phyloP scores from a whole-genome alignment of 35 echinoderm and acorn worm species.

The Lytechinus pictus region DNA sequence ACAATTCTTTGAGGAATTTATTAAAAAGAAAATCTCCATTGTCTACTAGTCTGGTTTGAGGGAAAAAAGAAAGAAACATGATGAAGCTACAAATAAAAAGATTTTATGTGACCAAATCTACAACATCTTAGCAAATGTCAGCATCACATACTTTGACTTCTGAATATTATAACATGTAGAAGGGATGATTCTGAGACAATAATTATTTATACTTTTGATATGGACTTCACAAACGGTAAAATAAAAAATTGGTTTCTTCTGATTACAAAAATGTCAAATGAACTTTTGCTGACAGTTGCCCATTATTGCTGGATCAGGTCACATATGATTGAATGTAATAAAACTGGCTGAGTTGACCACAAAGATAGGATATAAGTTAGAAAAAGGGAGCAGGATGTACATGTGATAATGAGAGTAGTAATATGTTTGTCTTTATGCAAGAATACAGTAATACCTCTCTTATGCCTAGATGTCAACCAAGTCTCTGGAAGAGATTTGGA shows the following conservation, averaged over 20 bases:
- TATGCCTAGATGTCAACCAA: neutral
- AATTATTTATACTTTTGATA: too few relatives aligned
- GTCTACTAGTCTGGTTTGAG: neutral
- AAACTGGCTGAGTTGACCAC: neutral
- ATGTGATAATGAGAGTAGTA: neutral
- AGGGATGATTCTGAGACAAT: too few relatives aligned
- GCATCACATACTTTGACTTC: too few relatives aligned
- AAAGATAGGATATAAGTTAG: neutral
- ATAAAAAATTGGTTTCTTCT: too few relatives aligned
- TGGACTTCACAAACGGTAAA: too few relatives aligned
- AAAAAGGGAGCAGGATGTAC: neutral
- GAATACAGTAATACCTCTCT: conserved; percentile 22
- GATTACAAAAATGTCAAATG: too few relatives aligned
- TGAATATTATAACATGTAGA: too few relatives aligned
- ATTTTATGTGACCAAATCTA: too few relatives aligned
- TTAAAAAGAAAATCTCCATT: neutral
- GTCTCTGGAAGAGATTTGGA: neutral
- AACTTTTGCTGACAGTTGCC: too few relatives aligned
- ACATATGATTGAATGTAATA: neutral
- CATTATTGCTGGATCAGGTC: neutral
- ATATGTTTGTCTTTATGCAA: neutral
- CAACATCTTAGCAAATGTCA: too few relatives aligned
- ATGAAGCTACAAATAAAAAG: neutral
- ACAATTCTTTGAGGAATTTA: neutral
- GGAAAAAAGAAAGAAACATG: neutral